Evolutionary conservation across 2,888 invertebrate genomes (phyloP), one percentile per base, ranked within the genome.

Genomic region (Plagodis pulveraria): DNA sequence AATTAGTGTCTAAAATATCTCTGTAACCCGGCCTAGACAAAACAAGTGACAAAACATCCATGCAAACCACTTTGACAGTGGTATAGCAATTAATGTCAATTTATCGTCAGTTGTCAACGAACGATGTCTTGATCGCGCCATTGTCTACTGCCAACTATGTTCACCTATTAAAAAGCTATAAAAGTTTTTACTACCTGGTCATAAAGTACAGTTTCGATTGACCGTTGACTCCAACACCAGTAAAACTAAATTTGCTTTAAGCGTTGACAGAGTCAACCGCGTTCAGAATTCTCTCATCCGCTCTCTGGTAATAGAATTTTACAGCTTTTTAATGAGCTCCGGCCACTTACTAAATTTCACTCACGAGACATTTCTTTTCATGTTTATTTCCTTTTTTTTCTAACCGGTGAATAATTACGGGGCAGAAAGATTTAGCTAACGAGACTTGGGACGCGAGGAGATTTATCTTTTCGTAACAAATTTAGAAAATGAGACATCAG

Each of bases 401-500:
- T 70, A 70, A 70, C 69, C 73, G 77, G 80, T 89, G 87, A 89
- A 85, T 91, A 89, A 91, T 91, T 87, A 87, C 81, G 71, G 80
- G 79, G 82, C 83, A 80, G 87, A 88, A 82, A 87, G 84, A 88
- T 87, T 88, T 89, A 89, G 80, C 86, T 89, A 91, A 90, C 90
- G 88, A 90, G 89, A 83, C 76, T 76, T 77, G 81, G 79, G 86
- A 84, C 86, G 86, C 81, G 80, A 69, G 77, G 80, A 87, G 88
- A 91, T 91, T 90, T 91, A 91, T 91, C 89, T 88, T 87, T 87
- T 87, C 87, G 85, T 82, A 88, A 87, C 89, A 82, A 86, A 91
- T 91, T 90, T 91, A 90, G 91, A 91, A 89, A 91, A 86, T 91
- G 91, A 91, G 91, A 89, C 91, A 89, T 90, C 90, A 89, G 75